A percentile compares a stretch with the other conserved stretches of the same genome.
phyloP scores from a whole-genome alignment of 2,797 vertebrate genomes.

The Siniperca scherzeri region DNA sequence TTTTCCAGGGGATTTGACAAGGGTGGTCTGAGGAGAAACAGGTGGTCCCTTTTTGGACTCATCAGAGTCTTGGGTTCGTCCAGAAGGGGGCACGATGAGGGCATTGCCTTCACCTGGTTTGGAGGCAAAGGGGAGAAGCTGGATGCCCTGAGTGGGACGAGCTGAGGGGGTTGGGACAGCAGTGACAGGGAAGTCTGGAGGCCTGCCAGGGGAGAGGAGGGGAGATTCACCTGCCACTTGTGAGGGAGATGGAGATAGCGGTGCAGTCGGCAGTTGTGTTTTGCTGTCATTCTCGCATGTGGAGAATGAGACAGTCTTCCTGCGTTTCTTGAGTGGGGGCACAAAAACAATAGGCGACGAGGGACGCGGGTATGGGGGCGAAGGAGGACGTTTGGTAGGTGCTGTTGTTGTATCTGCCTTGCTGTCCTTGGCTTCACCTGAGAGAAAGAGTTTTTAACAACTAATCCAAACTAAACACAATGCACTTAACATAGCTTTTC shows the following conservation, averaged over 20 bases:
- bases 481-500: fast-evolving
- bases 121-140: constrained; percentile 83
- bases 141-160: constrained; percentile 75
- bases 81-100: constrained; percentile 83
- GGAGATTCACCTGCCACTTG: constrained; percentile 57
- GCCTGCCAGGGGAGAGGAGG: constrained; percentile 66
- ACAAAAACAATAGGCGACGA: constrained; percentile 89
- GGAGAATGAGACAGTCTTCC: constrained; percentile 94
- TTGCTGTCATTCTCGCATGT: constrained; percentile 84
- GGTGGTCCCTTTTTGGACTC: constrained; percentile 73
- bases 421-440: constrained; percentile 68
- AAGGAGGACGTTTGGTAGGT: constrained; percentile 64
- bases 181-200: constrained; percentile 66
- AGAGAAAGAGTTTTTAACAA: constrained; percentile 2
- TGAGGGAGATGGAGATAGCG: constrained; percentile 60
- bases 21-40: constrained; percentile 62
- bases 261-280: constrained; percentile 29
- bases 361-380: constrained; percentile 82
- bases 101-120: constrained; percentile 81
- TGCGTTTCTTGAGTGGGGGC: constrained; percentile 93
- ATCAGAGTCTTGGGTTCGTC: constrained; percentile 68
- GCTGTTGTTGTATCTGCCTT: constrained; percentile 47
- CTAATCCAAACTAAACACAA: background rate
- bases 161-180: constrained; percentile 27
- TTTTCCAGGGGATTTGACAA: constrained; percentile 75